Evolutionary conservation across 2,113 vertebrate genomes (phyloP), one percentile per base, ranked within the genome.

Genomic region (Mustela nigripes): DNA sequence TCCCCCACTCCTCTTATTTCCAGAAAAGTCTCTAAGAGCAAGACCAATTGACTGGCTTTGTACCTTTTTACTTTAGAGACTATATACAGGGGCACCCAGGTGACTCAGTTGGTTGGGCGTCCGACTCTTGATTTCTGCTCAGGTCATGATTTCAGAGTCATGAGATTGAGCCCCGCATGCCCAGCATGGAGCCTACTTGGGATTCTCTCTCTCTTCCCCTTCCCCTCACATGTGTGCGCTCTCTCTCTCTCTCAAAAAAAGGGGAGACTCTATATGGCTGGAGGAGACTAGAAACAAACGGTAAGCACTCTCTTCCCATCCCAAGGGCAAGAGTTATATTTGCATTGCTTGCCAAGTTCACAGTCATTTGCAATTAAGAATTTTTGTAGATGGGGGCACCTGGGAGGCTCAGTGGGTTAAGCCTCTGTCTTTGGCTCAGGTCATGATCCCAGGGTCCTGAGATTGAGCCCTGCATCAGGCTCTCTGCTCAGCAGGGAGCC

Each of bases 1-100:
- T 80, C 42, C 56, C 88, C 48, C 65, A 33, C 60, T 28, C 60
- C 86, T 36, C 24, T 89, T 82, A 69, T 94, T 95, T 95, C 93
- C 79, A 91, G 76, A 91, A 95, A 89, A 78, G 45, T 60, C 86
- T 91, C 65, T 39, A 79, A 69, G 39, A 83, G 5, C 11, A 50
- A 90, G 50, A 45, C 89, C 48, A 91, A 10, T 79, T 91, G 14
- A 33, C n/a, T 63, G 56, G 42, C 50, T 91, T 71, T 71, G 45
- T 53, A n/a, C 60, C 24, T 95, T 89, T 60, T 89, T 60, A 33
- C 24, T 80, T 26, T 67, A 89, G 42, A 73, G 56, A 28, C 8
- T 50, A 0, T 22, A 10, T 12, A 12, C 7, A n/a, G 33, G 67
- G 33, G n/a, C 4, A 19, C 67, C 33, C 18, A 4, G 33, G 10